Conservation (phyloP, 2,797 vertebrate genomes). For the Nasua narica region DNA sequence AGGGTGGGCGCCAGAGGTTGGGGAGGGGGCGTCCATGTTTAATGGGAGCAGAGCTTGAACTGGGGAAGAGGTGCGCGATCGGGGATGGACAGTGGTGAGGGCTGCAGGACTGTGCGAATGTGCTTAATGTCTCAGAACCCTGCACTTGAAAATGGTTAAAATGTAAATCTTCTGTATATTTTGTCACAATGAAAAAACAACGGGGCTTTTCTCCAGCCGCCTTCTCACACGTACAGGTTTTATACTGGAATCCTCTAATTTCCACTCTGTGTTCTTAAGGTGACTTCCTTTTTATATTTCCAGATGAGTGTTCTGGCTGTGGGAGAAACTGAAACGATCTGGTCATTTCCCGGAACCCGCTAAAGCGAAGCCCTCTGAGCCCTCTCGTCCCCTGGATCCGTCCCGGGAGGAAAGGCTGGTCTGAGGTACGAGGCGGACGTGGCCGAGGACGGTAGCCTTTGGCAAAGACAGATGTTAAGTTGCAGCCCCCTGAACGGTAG, state of each 20-base stretch:
- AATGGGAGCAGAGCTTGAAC: background rate
- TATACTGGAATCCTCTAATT: background rate
- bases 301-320: constrained; percentile 30
- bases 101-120: background rate
- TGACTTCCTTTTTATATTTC: constrained; percentile 22
- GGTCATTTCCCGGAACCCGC: background rate
- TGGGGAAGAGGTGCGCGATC: background rate
- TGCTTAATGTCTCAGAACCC: background rate
- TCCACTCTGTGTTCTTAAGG: background rate
- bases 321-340: background rate
- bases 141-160: background rate
- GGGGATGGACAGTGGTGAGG: background rate
- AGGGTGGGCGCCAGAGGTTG: background rate
- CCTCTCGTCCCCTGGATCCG: background rate
- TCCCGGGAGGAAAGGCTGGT: constrained; percentile 17
- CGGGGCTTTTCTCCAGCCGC: background rate
- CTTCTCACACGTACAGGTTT: background rate
- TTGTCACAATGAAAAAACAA: background rate
- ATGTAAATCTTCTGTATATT: background rate
- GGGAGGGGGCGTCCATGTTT: background rate
- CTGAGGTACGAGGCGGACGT: too few relatives aligned
- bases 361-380: background rate
- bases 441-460: background rate
- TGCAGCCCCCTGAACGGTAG: background rate
- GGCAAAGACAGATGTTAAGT: background rate